Percentiles rank a stretch among this genome's conserved stretches.
phyloP scores from a whole-genome alignment of 2,797 vertebrate genomes.

The Liparis tanakae region DNA sequence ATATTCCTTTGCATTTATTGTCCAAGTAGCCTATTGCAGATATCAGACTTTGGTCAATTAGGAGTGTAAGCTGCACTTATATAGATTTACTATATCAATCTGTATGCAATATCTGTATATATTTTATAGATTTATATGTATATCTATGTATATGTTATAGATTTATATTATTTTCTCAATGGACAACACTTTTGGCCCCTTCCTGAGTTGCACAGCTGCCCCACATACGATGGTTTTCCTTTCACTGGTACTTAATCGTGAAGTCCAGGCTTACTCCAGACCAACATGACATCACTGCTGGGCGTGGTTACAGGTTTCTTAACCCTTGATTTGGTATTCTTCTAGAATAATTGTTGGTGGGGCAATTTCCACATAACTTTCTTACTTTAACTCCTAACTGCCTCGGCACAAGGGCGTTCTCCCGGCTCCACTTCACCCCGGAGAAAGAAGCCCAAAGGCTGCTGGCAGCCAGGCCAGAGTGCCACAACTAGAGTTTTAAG shows the following conservation, averaged over 20 bases:
- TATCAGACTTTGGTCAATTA: neutral
- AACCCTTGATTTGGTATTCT: too few relatives aligned
- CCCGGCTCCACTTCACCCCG: slow-evolving; percentile 81
- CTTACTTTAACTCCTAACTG: too few relatives aligned
- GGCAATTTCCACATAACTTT: neutral
- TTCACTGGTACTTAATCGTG: neutral
- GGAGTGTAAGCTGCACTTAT: neutral
- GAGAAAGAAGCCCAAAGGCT: slow-evolving; percentile 84
- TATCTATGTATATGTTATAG: too few relatives aligned
- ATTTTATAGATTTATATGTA: too few relatives aligned
- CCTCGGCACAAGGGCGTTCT: slow-evolving; percentile 85
- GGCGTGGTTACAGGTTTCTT: too few relatives aligned
- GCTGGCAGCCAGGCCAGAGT: slow-evolving; percentile 61
- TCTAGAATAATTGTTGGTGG: too few relatives aligned
- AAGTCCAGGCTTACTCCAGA: neutral
- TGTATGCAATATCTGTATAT: too few relatives aligned
- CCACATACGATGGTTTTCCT: neutral
- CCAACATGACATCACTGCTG: too few relatives aligned
- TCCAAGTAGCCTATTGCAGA: too few relatives aligned
- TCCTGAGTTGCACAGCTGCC: neutral
- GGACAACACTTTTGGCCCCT: neutral
- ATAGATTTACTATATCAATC: too few relatives aligned
- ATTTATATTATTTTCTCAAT: neutral
- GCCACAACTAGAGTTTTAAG: neutral
- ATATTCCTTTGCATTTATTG: too few relatives aligned